Evolutionary conservation across 2,797 vertebrate species (phyloP), one percentile per base, ranked within the genome.

Genomic region (Erithacus rubecula): DNA sequence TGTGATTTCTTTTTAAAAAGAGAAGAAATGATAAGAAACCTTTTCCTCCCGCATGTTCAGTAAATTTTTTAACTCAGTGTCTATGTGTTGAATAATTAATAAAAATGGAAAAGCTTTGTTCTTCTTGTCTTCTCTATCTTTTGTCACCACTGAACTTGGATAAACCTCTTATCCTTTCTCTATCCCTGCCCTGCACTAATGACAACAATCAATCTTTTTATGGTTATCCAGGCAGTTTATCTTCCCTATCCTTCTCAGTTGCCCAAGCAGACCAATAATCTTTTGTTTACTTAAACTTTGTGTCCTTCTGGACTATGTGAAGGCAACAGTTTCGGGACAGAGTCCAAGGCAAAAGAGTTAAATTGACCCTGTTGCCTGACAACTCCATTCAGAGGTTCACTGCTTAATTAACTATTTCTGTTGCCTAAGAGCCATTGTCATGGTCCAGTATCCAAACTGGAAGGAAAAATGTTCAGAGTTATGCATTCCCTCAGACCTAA

Each of bases 311-410:
- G 46, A 91, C 90, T 63, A 18, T 59, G 69, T 59, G 63, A 89
- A 95, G 76, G 70, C 83, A 94, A 81, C 62, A 30, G 21, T 11
- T 11, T 29, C 0, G 0, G 90, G 39, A 46, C 90, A 94, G 77
- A 96, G 95, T 96, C 94, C 95, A 95, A 95, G 91, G 95, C 74
- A 88, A 91, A 81, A 86, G 69, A 91, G 74, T 91, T 93, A 81
- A 91, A 90, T 65, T 62, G 83, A 91, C 65, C 39, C 76, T 67
- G 80, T 76, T 83, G n/a, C 51, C 15, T 69, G 80, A 78, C 51
- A 67, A 19, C 67, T 86, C 74, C 59, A 72, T 91, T 88, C 91
- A 86, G 79, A 78, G 39, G 32, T 74, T 81, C 1, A 0, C 59
- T 65, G 80, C 36, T 76, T 86, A 62, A 82, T 95, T 94, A 94